Evolutionary conservation across 2,113 vertebrate species (phyloP).

Genomic region (Hoplias malabaricus): DNA sequence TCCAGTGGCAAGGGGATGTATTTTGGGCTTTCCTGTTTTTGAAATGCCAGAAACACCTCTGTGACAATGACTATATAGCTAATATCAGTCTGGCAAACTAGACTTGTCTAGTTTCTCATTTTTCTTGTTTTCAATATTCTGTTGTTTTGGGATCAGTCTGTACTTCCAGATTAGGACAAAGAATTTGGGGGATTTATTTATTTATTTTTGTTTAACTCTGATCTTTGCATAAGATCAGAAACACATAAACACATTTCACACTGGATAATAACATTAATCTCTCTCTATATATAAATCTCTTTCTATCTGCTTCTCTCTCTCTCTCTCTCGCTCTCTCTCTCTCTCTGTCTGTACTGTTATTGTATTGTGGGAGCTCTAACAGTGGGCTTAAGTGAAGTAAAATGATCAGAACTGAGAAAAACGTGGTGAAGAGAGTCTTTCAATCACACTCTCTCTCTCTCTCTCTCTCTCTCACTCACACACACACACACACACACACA

Average conservation of each 20-base stretch:
- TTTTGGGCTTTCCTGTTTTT: too few relatives aligned
- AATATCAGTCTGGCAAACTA: too few relatives aligned
- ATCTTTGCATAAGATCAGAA: neutral
- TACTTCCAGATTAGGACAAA: neutral
- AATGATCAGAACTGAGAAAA: constrained; percentile 40
- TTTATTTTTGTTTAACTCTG: too few relatives aligned
- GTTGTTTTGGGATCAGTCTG: neutral
- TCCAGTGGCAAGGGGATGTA: too few relatives aligned
- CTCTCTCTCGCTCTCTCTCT: neutral
- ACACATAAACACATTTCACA: constrained; percentile 4
- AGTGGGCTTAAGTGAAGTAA: constrained; percentile 34
- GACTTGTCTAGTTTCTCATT: too few relatives aligned
- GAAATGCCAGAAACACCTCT: too few relatives aligned
- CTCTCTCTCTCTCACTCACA: neutral
- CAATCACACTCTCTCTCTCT: neutral
- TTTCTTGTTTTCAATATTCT: neutral
- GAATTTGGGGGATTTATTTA: neutral
- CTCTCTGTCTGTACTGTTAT: constrained; percentile 1
- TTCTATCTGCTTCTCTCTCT: neutral
- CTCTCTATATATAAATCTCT: constrained; percentile 2
- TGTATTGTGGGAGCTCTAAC: constrained; percentile 25
- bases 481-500: constrained; percentile 9
- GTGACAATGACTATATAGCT: too few relatives aligned
- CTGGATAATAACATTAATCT: neutral
- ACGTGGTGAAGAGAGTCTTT: constrained; percentile 19